Evolutionary conservation across 2,113 vertebrate species (phyloP).

Genomic region (Ictalurus punctatus): DNA sequence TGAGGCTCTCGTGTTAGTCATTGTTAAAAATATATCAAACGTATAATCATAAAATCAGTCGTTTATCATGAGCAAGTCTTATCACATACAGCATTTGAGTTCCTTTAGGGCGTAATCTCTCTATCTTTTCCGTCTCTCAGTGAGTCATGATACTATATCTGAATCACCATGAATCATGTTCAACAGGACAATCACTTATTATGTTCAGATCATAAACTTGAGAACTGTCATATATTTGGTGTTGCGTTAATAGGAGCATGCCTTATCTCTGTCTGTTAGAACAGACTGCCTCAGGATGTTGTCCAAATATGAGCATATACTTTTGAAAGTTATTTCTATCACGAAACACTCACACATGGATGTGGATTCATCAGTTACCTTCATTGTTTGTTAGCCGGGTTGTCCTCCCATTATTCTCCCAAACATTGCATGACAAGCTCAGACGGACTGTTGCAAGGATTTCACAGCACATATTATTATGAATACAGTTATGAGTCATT

Average conservation of each 20-base stretch:
- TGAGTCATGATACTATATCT: not conserved
- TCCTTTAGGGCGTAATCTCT: not conserved
- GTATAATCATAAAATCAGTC: not conserved
- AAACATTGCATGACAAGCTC: not conserved
- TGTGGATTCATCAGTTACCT: not conserved
- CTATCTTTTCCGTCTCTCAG: not conserved
- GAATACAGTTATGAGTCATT: not conserved
- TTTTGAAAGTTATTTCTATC: not conserved
- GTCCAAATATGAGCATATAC: not conserved
- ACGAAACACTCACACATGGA: not conserved
- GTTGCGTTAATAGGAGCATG: not conserved
- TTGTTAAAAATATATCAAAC: not conserved
- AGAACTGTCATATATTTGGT: not conserved
- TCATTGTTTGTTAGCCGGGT: not conserved
- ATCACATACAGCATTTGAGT: not conserved
- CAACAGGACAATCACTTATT: not conserved
- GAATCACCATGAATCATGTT: conserved; percentile 31
- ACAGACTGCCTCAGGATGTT: not conserved
- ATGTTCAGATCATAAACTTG: not conserved
- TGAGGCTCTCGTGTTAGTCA: conserved; percentile 2
- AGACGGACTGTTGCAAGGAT: not conserved
- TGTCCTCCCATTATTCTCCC: not conserved
- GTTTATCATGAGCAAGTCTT: conserved; percentile 8
- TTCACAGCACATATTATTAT: not conserved
- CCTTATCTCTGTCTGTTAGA: not conserved